A percentile compares a stretch with the other conserved stretches of the same genome.
phyloP scores from a whole-genome alignment of 2,888 invertebrate genomes.

The Volucella zonaria region DNA sequence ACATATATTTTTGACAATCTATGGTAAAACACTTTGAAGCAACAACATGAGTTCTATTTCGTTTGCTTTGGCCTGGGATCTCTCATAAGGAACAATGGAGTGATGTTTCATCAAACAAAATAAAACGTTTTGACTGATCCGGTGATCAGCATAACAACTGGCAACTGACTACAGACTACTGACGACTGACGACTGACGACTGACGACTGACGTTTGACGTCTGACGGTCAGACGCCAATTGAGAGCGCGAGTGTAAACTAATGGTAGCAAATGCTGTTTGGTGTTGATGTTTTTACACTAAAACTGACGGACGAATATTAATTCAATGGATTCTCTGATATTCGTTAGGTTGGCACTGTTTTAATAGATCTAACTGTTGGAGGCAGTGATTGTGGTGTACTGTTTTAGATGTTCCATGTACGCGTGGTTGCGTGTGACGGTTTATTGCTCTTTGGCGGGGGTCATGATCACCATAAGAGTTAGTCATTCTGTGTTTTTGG shows the following conservation, averaged over 20 bases:
- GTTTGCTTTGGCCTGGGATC: too few species aligned
- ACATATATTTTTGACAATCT: too few species aligned
- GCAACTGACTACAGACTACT: slow-evolving; percentile 46
- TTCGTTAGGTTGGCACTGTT: slow-evolving; percentile 66
- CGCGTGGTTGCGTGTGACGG: slow-evolving; percentile 37
- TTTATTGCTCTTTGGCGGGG: slow-evolving; percentile 68
- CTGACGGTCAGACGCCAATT: slow-evolving; percentile 42
- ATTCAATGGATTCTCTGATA: slow-evolving; percentile 68
- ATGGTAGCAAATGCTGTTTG: slow-evolving; percentile 32
- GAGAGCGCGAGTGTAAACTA: slow-evolving; percentile 53
- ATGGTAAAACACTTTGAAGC: too few species aligned
- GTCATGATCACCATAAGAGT: slow-evolving; percentile 65
- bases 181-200: background rate
- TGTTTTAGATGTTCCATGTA: background rate
- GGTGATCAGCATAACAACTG: too few species aligned
- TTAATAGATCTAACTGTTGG: slow-evolving; percentile 70
- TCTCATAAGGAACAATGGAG: too few species aligned
- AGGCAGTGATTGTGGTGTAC: slow-evolving; percentile 49
- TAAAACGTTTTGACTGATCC: too few species aligned
- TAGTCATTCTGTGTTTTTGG: slow-evolving; percentile 21
- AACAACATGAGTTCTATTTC: too few species aligned
- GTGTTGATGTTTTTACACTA: slow-evolving; percentile 65
- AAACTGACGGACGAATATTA: slow-evolving; percentile 55
- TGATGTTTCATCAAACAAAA: too few species aligned
- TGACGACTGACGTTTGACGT: background rate